Base-by-base conservation (phyloP, 2,797 vertebrate species). In the Malacoraja senta region DNA sequence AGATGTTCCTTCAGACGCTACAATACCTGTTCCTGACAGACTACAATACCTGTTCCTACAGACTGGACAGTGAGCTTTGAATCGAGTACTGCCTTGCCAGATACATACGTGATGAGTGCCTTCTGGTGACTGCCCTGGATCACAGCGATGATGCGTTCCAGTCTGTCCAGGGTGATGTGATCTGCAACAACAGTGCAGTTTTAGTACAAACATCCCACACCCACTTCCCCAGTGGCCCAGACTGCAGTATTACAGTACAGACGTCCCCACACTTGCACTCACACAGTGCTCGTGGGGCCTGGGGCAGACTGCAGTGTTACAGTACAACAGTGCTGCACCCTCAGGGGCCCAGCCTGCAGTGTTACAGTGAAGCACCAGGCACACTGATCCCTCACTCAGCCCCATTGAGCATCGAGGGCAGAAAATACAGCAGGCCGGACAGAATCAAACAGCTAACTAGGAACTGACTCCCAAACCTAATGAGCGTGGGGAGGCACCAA, bases 101-200 rank as follows among this genome's bases (percentile, higher is more conserved):
- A 90, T 88, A 95, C 97, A 0, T 96, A 99, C 99, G 58, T 96
- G 94, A 98, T 96, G 95, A 99, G 94, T 0, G 98, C 96, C 95
- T 98, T 99, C 94, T 98, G 98, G 95, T 99, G 97, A 94, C 96
- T 96, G 95, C 98, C 98, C 94, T 99, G 98, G 95, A 99, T 97
- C 95, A 98, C 95, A 1, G 98, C 97, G 0, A 99, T 94, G 77
- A 99, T 97, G 93, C 95, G 96, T 38, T 99, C 98, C 94, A 99
- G 95, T 94, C 97, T 98, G 94, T 98, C 98, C 95, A 94, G 96
- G 12, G 97, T 98, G 94, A 99, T 96, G 61, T 99, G 99, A 95
- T 95, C 99, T 99, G 94, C 29, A 95, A 94, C 21, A 93, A 44
- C 72, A 38, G 61, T 15, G 79, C 2, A 84, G 29, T 83, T 81